Evolutionary conservation across 2,888 invertebrate species (phyloP).

Genomic region (Hirtodrosophila trivittata): DNA sequence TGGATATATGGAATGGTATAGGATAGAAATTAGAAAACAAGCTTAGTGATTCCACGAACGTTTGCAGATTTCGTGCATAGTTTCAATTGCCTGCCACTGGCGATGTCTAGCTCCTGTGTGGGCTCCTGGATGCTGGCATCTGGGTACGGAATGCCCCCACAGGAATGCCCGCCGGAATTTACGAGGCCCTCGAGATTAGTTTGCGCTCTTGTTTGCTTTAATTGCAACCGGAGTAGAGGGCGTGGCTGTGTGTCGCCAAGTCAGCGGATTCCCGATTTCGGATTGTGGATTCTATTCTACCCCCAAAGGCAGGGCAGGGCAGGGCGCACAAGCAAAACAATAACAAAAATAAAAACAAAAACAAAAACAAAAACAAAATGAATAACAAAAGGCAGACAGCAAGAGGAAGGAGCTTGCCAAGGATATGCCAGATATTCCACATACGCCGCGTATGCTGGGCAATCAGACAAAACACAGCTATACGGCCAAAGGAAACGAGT

Average conservation of each 20-base stretch:
- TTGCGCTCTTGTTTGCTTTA: slow-evolving; percentile 71
- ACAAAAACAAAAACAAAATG: slow-evolving; percentile 1
- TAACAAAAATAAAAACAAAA: slow-evolving; percentile 10
- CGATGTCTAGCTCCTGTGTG: slow-evolving; percentile 24
- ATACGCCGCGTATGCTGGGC: slow-evolving; percentile 44
- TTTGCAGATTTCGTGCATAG: slow-evolving; percentile 72
- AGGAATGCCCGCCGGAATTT: slow-evolving; percentile 73
- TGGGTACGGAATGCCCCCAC: slow-evolving; percentile 42
- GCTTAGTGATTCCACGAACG: slow-evolving; percentile 70
- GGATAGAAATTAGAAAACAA: slow-evolving; percentile 68
- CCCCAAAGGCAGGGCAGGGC: no score
- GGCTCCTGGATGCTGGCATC: slow-evolving; percentile 13
- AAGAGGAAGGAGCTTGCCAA: slow-evolving; percentile 10
- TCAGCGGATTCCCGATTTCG: slow-evolving; percentile 53
- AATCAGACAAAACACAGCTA: slow-evolving; percentile 9
- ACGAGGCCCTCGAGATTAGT: slow-evolving; percentile 77
- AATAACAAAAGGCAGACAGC: slow-evolving; percentile 15
- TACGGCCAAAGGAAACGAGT: slow-evolving; percentile 3
- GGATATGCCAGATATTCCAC: slow-evolving; percentile 45
- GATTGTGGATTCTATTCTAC: slow-evolving; percentile 20
- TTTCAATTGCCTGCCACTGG: slow-evolving; percentile 63
- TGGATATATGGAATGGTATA: slow-evolving; percentile 1
- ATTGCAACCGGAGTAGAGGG: slow-evolving; percentile 60
- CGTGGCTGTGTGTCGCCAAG: slow-evolving; percentile 68
- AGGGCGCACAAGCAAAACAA: slow-evolving; percentile 16